Base-by-base conservation (phyloP, 2,113 vertebrate genomes). In the Lates calcarifer region DNA sequence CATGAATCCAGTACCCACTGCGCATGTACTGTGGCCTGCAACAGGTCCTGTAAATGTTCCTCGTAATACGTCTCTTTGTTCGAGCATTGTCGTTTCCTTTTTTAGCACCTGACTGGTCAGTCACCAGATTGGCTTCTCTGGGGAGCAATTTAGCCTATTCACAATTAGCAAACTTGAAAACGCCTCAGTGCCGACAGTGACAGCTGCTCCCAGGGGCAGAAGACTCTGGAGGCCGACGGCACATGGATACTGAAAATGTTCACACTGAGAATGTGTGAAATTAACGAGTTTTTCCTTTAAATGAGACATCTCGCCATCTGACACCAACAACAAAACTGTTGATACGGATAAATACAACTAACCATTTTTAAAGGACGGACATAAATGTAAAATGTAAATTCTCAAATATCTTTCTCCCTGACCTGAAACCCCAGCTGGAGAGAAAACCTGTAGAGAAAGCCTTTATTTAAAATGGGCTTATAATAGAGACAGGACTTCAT, bases 131-230 rank as follows among this genome's bases (percentile, higher is more conserved):
- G 72, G 66, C 65, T 76, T 28, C 80, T 78, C 83, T 53, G 60
- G 80, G 77, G 77, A 81, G 56, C 76, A 85, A 83, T 91, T 85
- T 82, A 85, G 77, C 51, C 51, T 2, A 28, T 77, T 78, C 1
- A 41, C 75, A 87, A 87, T 87, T 86, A 89, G 76, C 8, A 12
- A 76, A 77, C 53, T 55, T 0, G 60, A 35, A 68, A 67, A 83
- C 13, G 71, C 39, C 56, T 78, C 58, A 7, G 39, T 11, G 47
- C 24, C 20, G 13, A 33, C 45, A 5, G 75, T 77, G 85, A 75
- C 81, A 72, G 82, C 58, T 0, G 71, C 55, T 79, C 87, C 65
- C 70, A 0, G 24, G 73, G 29, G 80, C 18, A 0, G 68, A 33
- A 10, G 18, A 18, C 77, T 1, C 53, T 11, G 15, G 31, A 62